These are phyloP conservation scores for Hedychridium roseum DNA, from an alignment of 2,888 invertebrate genomes.

Conservation along the genomic window DNA sequence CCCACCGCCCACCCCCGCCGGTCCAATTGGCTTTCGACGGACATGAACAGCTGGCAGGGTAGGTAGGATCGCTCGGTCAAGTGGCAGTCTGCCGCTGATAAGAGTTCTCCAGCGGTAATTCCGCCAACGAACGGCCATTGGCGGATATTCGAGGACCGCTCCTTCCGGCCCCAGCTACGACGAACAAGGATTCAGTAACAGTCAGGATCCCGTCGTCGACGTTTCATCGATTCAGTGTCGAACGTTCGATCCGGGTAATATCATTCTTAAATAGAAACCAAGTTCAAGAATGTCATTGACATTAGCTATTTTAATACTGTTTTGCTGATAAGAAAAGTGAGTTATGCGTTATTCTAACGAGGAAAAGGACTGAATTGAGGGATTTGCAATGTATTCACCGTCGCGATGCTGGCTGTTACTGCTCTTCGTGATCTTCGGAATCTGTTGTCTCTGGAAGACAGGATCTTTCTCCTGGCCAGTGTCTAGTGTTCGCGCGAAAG, in stretches of 20 bases:
- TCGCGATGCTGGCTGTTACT: slow-evolving; percentile 41
- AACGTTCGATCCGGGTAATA: not conserved
- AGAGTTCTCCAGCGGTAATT: slow-evolving; percentile 45
- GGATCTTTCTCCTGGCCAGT: slow-evolving; percentile 35
- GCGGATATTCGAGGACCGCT: slow-evolving; percentile 48
- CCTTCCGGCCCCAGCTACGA: slow-evolving; percentile 18
- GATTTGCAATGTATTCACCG: no score
- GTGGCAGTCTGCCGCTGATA: slow-evolving; percentile 46
- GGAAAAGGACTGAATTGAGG: no score
- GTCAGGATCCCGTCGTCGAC: not conserved
- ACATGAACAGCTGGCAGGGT: slow-evolving; percentile 15
- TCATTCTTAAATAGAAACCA: no score
- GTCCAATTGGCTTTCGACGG: slow-evolving; percentile 10
- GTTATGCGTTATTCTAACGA: no score
- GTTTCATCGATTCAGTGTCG: not conserved
- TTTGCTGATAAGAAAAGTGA: no score
- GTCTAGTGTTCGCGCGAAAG: slow-evolving; percentile 47
- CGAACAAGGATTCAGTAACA: no score
- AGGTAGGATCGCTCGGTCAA: slow-evolving; percentile 39
- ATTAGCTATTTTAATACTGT: no score
- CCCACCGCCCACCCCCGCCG: slow-evolving; percentile 1
- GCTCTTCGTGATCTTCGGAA: slow-evolving; percentile 32
- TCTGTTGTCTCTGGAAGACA: slow-evolving; percentile 50
- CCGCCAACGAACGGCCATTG: slow-evolving; percentile 42
- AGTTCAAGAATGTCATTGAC: no score